These are phyloP conservation scores for Osmerus mordax DNA, from an alignment of 2,113 vertebrate species.

Conservation along the genomic window DNA sequence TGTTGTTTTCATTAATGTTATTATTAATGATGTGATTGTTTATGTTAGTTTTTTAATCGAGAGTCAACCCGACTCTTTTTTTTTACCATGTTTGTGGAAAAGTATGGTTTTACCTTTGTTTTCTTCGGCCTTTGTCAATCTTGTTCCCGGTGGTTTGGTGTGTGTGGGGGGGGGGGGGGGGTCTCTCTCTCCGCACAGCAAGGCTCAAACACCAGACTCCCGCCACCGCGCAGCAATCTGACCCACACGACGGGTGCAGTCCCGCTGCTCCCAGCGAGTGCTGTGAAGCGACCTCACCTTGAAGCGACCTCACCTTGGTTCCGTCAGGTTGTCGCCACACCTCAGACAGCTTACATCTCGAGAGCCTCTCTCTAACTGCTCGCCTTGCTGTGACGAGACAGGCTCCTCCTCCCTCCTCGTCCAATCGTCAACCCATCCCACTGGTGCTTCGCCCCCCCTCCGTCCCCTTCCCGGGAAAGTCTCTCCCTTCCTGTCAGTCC, in stretches of 20 bases:
- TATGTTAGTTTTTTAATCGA: slow-evolving; percentile 56
- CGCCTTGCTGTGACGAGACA: slow-evolving; percentile 29
- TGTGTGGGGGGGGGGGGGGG: slow-evolving; percentile 44
- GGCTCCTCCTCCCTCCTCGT: slow-evolving; percentile 32
- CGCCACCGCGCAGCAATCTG: too few relatives aligned
- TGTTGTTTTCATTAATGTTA: slow-evolving; percentile 71
- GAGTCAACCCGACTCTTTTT: slow-evolving; percentile 49
- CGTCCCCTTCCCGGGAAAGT: slow-evolving; percentile 22
- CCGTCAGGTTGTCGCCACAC: background rate
- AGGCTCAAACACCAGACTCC: slow-evolving; percentile 7
- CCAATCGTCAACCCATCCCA: slow-evolving; percentile 29
- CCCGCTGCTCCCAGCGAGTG: background rate
- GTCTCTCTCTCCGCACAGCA: slow-evolving; percentile 23
- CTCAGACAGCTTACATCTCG: background rate
- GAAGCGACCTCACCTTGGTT: too few relatives aligned
- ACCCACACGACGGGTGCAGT: background rate
- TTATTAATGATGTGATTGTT: slow-evolving; percentile 72
- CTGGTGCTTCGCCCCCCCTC: slow-evolving; percentile 64
- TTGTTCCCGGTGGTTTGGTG: slow-evolving; percentile 48
- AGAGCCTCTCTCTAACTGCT: slow-evolving; percentile 3
- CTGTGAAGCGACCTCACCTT: background rate
- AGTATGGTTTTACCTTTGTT: slow-evolving; percentile 35
- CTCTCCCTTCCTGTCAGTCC: slow-evolving; percentile 48
- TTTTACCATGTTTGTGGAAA: slow-evolving; percentile 62
- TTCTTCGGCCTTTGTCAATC: slow-evolving; percentile 42